A percentile compares a stretch with the other conserved stretches of the same genome.
Evolutionary conservation across 2,888 invertebrate genomes (phyloP).

Genomic region (Temnothorax ravouxi): DNA sequence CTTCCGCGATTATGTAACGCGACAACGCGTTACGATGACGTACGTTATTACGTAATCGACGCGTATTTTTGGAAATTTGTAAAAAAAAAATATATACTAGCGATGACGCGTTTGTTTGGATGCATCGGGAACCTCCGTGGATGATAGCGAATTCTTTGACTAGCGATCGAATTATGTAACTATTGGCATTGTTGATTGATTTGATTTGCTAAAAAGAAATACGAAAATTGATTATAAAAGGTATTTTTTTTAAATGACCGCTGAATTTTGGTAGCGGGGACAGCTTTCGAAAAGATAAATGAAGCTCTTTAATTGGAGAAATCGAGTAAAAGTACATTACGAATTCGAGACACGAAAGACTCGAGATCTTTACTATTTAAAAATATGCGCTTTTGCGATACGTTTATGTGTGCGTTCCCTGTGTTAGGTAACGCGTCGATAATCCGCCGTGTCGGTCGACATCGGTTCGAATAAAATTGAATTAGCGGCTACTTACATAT

Average conservation of each 20-base stretch:
- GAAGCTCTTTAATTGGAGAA: neutral
- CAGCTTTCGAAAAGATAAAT: neutral
- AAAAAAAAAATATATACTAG: neutral
- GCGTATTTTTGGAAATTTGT: slow-evolving; percentile 26
- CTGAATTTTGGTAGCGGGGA: neutral
- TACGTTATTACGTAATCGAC: slow-evolving; percentile 24
- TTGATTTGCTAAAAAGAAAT: neutral
- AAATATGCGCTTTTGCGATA: neutral
- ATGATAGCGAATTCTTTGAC: neutral
- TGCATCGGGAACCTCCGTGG: neutral
- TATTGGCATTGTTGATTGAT: neutral
- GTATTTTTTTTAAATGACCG: neutral
- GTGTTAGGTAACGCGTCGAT: slow-evolving; percentile 24
- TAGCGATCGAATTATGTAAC: neutral
- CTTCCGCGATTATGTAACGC: slow-evolving; percentile 1
- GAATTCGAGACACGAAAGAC: neutral
- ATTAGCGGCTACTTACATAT: neutral
- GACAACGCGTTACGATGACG: slow-evolving; percentile 6
- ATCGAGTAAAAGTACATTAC: neutral
- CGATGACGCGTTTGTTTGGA: slow-evolving; percentile 4
- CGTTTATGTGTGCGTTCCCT: slow-evolving; percentile 20
- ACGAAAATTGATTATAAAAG: neutral
- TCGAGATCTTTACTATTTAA: neutral
- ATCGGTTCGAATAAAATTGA: slow-evolving; percentile 1
- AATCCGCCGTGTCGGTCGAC: neutral